A percentile compares a stretch with the other conserved stretches of the same genome.
phyloP scores from a whole-genome alignment of 2,797 vertebrate genomes.

The Gymnoscopelus braueri region DNA sequence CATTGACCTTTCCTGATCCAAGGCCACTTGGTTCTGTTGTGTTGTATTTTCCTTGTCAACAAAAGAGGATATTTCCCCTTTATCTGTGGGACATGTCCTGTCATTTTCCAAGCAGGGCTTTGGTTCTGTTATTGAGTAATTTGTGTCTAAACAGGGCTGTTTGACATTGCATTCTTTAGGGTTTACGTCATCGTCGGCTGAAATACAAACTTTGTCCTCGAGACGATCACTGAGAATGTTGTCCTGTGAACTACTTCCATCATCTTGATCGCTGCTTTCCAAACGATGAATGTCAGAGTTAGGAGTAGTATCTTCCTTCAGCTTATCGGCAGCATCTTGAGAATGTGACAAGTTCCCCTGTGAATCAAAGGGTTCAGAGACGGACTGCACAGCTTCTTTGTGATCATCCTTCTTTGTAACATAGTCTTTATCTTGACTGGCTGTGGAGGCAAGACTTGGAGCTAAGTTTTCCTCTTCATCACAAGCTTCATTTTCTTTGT shows the following conservation, averaged over 20 bases:
- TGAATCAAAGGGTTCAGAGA: constrained; percentile 7
- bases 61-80: constrained; percentile 9
- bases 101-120: constrained; percentile 28
- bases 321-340: constrained; percentile 27
- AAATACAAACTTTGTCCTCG: constrained; percentile 13
- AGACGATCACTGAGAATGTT: constrained; percentile 11
- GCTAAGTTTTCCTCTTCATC: constrained; percentile 13
- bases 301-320: constrained; percentile 16
- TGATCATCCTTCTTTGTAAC: constrained; percentile 2
- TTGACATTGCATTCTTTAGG: constrained; percentile 50
- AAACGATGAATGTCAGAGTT: neutral
- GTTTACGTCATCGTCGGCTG: constrained; percentile 27
- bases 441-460: constrained; percentile 24
- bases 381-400: constrained; percentile 20
- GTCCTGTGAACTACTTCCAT: constrained; percentile 27
- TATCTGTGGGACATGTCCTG: constrained; percentile 22
- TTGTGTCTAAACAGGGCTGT: constrained; percentile 48
- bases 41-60: constrained; percentile 6
- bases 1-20: constrained; percentile 17
- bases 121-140: constrained; percentile 4
- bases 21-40: neutral
- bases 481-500: constrained; percentile 7
- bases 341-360: neutral
- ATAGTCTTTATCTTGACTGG: constrained; percentile 28
- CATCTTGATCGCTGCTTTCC: constrained; percentile 18